These are phyloP conservation scores for Sterrhoptilus dennistouni DNA, from an alignment of 2,113 vertebrate genomes.

Conservation along the genomic window DNA sequence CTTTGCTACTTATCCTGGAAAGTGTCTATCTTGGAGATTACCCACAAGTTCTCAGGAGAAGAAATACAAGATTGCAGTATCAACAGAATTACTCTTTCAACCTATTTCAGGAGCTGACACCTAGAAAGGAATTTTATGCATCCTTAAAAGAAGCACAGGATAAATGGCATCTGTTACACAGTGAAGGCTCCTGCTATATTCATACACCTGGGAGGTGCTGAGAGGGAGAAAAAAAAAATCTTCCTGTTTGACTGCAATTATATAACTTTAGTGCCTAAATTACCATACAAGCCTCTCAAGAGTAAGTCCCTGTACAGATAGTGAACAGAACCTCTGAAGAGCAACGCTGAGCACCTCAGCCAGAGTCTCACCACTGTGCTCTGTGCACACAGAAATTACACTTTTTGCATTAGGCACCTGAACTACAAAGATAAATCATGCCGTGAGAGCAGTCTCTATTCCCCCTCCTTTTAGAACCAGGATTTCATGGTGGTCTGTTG, in stretches of 20 bases:
- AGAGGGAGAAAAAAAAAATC: not conserved
- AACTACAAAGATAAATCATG: not conserved
- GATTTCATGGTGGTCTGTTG: not conserved
- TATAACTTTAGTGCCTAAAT: not conserved
- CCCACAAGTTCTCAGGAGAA: not conserved
- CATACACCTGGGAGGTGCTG: not conserved
- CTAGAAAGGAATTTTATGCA: not conserved
- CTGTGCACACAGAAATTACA: not conserved
- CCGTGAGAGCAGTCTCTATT: not conserved
- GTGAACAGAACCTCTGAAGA: not conserved
- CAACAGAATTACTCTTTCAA: not conserved
- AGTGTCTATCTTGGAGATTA: not conserved
- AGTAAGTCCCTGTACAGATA: not conserved
- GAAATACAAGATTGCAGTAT: not conserved
- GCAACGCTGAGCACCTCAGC: not conserved
- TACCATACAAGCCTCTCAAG: not conserved
- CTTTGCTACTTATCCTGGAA: not conserved
- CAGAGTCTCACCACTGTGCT: not conserved
- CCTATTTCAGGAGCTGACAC: not conserved
- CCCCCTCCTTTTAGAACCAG: not conserved
- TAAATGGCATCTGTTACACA: not conserved
- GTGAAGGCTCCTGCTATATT: not conserved
- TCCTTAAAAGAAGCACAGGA: not conserved
- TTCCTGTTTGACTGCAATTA: not conserved
- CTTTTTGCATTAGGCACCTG: not conserved